Evolutionary conservation across 2,797 vertebrate genomes (phyloP).

Genomic region (Delichon dasypus): DNA sequence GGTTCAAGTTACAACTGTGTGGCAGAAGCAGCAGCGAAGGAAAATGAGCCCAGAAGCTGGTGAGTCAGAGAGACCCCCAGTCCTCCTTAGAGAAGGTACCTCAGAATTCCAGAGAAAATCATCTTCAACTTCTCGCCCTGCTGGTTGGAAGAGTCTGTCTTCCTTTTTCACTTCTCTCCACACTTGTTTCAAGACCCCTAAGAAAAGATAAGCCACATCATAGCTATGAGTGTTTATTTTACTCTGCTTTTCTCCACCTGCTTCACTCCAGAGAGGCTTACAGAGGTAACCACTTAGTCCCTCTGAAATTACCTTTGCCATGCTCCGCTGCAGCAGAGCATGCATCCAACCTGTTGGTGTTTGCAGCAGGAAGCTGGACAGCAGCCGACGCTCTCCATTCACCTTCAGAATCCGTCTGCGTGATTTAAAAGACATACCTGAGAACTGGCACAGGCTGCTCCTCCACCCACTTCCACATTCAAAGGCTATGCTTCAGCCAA

Average conservation of each 20-base stretch:
- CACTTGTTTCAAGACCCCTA: not conserved
- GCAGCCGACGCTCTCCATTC: accelerated
- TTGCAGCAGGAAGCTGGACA: not conserved
- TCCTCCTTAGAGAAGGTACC: not conserved
- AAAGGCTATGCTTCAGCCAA: not conserved
- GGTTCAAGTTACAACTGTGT: accelerated
- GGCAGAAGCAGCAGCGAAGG: not conserved
- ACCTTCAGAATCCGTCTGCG: not conserved
- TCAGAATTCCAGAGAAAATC: not conserved
- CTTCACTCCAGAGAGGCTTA: not conserved
- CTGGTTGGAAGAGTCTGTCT: not conserved
- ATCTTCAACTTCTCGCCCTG: not conserved
- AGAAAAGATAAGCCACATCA: not conserved
- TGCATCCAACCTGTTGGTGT: no score
- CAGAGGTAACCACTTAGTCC: not conserved
- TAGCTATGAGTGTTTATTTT: not conserved
- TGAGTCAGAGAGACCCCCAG: not conserved
- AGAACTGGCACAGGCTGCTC: not conserved
- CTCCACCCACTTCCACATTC: not conserved
- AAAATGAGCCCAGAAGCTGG: not conserved
- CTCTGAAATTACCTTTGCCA: not conserved
- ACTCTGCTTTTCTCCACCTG: not conserved
- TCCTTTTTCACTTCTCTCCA: not conserved
- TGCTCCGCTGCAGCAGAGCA: accelerated
- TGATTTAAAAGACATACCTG: accelerated